Evolutionary conservation across 2,888 invertebrate species (phyloP), one percentile per base, ranked within the genome.

Genomic region (Zhengitettix transpicula): DNA sequence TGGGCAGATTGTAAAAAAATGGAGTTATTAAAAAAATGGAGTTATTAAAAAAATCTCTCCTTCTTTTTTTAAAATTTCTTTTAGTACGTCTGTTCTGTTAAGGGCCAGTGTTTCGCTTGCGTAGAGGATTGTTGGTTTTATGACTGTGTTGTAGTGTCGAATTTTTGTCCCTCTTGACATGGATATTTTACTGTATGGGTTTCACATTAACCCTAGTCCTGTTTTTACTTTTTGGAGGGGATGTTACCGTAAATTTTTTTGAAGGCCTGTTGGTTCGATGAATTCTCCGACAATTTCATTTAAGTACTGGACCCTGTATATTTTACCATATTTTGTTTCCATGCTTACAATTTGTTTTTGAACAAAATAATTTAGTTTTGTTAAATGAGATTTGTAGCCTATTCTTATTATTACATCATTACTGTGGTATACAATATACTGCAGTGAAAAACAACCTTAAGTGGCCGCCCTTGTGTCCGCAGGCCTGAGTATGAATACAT

Each of bases 371-470:
- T 51, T 60, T 41, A 47, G 52, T 47, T 51, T 60, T 60, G 52
- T 60, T 47, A 28, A 47, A 60, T 60, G 57, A 60, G 42, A 42
- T 56, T 42, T 56, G 55, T 40, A 47, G n/a, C 10, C 59, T n/a
- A n/a, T n/a, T n/a, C n/a, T n/a, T n/a, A n/a, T n/a, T n/a, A n/a
- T n/a, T n/a, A n/a, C n/a, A n/a, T n/a, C n/a, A n/a, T n/a, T n/a
- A n/a, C n/a, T n/a, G n/a, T n/a, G n/a, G n/a, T n/a, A n/a, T n/a
- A n/a, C n/a, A n/a, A n/a, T n/a, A n/a, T n/a, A n/a, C n/a, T n/a
- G n/a, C n/a, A n/a, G n/a, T n/a, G n/a, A n/a, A n/a, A n/a, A n/a
- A n/a, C n/a, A n/a, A n/a, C n/a, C n/a, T n/a, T n/a, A n/a, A n/a
- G n/a, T n/a, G n/a, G n/a, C n/a, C n/a, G n/a, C n/a, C n/a, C n/a